Evolutionary conservation across 2,888 invertebrate genomes (phyloP).

Genomic region (Mycalesis mineus): DNA sequence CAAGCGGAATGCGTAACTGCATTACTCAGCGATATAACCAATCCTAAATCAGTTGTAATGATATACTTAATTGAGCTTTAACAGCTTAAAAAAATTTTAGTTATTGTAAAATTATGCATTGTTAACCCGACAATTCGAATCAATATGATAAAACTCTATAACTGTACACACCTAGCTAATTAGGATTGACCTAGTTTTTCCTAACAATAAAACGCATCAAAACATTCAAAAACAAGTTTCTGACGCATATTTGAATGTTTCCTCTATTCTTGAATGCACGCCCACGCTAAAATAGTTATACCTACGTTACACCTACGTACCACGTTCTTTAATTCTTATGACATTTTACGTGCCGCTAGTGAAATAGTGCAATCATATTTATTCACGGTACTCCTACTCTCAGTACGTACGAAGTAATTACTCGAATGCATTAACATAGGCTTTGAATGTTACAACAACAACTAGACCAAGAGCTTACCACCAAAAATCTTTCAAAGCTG

Average conservation of each 20-base stretch:
- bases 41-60: too few relatives aligned
- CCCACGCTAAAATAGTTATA: conserved; percentile 7
- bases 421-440: conserved; percentile 4
- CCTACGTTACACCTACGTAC: conserved; percentile 7
- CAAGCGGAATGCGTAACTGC: too few relatives aligned
- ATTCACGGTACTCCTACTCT: conserved; percentile 17
- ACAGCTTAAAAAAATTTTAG: too few relatives aligned
- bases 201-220: background rate
- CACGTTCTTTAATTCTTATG: conserved; percentile 12
- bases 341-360: conserved; percentile 16
- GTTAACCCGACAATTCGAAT: background rate
- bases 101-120: too few relatives aligned
- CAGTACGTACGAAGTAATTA: conserved; percentile 20
- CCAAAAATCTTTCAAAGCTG: background rate
- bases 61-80: too few relatives aligned
- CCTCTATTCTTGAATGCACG: conserved; percentile 10
- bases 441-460: conserved; percentile 7
- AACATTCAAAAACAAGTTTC: conserved; percentile 13
- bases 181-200: conserved; percentile 6
- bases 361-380: conserved; percentile 18
- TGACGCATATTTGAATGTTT: conserved; percentile 7
- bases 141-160: background rate
- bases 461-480: background rate
- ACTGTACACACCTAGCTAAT: background rate
- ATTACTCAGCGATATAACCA: too few relatives aligned